A percentile compares a stretch with the other conserved stretches of the same genome.
Evolutionary conservation across 1,140 invertebrate species (phyloP).

Genomic region (Triops cancriformis): DNA sequence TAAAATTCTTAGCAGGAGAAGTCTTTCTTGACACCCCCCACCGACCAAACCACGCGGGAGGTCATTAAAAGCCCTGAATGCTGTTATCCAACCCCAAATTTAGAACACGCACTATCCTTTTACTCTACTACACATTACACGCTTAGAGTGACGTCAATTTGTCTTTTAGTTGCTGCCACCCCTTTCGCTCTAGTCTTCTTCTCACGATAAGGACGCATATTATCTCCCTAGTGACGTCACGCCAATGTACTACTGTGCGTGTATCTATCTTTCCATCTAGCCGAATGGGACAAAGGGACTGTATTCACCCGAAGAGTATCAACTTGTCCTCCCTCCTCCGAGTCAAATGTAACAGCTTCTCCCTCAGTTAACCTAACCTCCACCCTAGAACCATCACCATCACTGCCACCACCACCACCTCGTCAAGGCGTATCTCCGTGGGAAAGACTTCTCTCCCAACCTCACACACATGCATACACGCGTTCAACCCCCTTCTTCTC

Average conservation of each 20-base stretch:
- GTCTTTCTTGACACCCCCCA: conserved; percentile 1
- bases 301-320: background rate
- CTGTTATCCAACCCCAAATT: conserved; percentile 3
- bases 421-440: background rate
- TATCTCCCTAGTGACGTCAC: background rate
- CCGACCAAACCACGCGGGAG: background rate
- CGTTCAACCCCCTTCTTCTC: background rate
- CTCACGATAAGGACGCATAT: background rate
- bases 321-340: background rate
- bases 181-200: background rate
- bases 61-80: background rate
- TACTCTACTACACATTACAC: background rate
- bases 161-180: background rate
- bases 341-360: background rate
- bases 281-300: background rate
- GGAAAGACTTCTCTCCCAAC: background rate
- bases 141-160: background rate
- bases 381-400: background rate
- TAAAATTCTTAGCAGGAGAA: conserved; percentile 6
- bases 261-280: background rate
- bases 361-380: background rate
- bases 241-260: background rate
- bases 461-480: conserved; percentile 1
- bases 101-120: background rate
- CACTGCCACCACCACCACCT: background rate